A percentile compares a stretch with the other conserved stretches of the same genome.
phyloP scores from a whole-genome alignment of 2,797 vertebrate species.

The Myotis daubentonii region DNA sequence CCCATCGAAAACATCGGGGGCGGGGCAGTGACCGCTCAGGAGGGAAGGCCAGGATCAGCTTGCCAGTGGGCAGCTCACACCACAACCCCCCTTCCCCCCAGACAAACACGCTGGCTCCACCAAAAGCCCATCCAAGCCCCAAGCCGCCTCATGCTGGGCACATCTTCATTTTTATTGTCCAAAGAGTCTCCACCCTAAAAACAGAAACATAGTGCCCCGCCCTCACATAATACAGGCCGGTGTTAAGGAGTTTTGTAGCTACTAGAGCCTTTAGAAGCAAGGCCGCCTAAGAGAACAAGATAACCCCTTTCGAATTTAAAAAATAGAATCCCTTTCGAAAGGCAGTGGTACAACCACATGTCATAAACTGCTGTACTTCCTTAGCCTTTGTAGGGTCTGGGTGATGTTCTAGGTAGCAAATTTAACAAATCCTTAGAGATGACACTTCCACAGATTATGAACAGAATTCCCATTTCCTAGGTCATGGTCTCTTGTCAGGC shows the following conservation, averaged over 20 bases:
- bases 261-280: neutral
- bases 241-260: neutral
- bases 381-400: neutral
- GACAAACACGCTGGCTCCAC: neutral
- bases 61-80: neutral
- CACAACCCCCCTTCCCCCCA: accelerated
- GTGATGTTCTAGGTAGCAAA: neutral
- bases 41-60: neutral
- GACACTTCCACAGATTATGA: accelerated
- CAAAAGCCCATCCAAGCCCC: accelerated
- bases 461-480: neutral
- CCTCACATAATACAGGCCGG: neutral
- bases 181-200: neutral
- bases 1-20: accelerated
- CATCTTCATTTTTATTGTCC: neutral
- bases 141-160: neutral
- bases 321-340: no score
- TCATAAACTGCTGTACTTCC: neutral
- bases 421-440: neutral
- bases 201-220: neutral
- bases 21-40: no score
- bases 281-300: neutral
- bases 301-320: no score
- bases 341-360: accelerated
- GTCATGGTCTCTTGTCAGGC: neutral